Evolutionary conservation across 2,113 vertebrate species (phyloP).

Genomic region (Microcebus ravelobensis): DNA sequence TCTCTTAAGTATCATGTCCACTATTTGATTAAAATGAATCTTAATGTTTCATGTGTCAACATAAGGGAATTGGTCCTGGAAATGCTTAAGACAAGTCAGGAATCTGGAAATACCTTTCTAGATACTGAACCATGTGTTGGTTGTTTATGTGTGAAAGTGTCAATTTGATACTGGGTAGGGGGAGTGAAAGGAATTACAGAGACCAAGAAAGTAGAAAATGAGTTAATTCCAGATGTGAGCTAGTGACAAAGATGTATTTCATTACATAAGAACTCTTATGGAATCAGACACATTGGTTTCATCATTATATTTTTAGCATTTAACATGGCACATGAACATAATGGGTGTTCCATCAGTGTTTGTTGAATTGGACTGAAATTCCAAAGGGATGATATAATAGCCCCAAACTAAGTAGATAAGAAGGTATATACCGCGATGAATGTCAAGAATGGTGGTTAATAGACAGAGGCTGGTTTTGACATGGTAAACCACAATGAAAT

Average conservation of each 20-base stretch:
- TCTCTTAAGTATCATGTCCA: neutral
- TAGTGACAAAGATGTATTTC: neutral
- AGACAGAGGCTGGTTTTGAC: neutral
- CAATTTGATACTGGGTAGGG: neutral
- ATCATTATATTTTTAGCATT: neutral
- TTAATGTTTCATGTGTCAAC: neutral
- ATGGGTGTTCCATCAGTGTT: neutral
- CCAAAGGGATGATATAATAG: neutral
- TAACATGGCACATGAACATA: neutral
- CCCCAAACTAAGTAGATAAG: neutral
- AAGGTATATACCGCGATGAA: neutral
- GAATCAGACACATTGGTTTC: neutral
- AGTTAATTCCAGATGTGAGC: neutral
- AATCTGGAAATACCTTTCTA: neutral
- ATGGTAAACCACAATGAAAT: neutral
- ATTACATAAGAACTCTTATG: neutral
- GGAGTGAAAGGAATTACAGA: neutral
- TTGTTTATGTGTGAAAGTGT: neutral
- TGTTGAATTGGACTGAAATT: constrained; percentile 2
- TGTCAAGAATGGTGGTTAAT: neutral
- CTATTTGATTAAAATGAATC: neutral
- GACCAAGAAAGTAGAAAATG: neutral
- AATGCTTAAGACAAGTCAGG: neutral
- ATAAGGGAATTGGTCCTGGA: neutral
- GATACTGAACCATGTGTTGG: neutral